Percentiles rank a stretch among this genome's conserved stretches.
Conservation (phyloP, 2,113 vertebrate genomes). For the Paracanthobrama guichenoti region DNA sequence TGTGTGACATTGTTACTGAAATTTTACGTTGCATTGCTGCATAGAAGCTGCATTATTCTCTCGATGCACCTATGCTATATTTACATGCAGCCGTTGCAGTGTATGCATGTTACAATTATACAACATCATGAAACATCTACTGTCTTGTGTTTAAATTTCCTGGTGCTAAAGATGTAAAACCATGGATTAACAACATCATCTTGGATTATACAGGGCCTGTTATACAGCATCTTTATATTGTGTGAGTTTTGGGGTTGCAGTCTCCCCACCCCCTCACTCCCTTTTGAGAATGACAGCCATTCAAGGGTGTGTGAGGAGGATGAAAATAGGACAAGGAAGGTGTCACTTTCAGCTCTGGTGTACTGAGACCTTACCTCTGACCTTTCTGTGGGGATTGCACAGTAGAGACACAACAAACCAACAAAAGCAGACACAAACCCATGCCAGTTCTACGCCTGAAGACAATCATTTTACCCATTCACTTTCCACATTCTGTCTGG, state of each 20-base stretch:
- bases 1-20: not conserved
- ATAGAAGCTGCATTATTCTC: too few relatives aligned
- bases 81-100: not conserved
- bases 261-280: slow-evolving; percentile 29
- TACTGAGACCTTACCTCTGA: slow-evolving; percentile 69
- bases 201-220: not conserved
- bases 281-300: slow-evolving; percentile 62
- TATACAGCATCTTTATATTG: not conserved
- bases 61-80: not conserved
- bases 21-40: not conserved
- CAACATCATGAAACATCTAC: not conserved
- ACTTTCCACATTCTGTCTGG: not conserved
- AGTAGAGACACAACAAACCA: slow-evolving; percentile 17
- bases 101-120: not conserved
- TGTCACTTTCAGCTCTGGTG: slow-evolving; percentile 70
- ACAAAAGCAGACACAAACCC: not conserved
- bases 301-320: slow-evolving; percentile 60
- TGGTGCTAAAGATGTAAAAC: not conserved
- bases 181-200: not conserved
- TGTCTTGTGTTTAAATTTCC: not conserved
- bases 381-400: slow-evolving; percentile 64
- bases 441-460: not conserved
- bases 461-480: not conserved
- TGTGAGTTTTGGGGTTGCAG: not conserved
- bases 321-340: slow-evolving; percentile 77